Conservation (phyloP, 2,888 invertebrate genomes). For the Caenorhabditis wallacei region DNA sequence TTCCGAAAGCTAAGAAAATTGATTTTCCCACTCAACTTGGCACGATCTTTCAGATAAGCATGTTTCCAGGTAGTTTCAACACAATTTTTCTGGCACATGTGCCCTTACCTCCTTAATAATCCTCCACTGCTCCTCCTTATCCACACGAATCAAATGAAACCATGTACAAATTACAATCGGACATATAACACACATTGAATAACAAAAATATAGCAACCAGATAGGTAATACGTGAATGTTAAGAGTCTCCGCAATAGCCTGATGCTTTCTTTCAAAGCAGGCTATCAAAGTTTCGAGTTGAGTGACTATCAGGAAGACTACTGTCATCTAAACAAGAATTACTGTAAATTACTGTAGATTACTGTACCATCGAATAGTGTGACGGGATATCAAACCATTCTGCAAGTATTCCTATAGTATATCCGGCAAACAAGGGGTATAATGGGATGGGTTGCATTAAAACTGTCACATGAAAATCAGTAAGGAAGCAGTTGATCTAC, state of each 20-base stretch:
- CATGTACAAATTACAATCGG: background rate
- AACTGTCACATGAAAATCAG: conserved; percentile 12
- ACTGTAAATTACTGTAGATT: no score
- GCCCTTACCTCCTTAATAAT: background rate
- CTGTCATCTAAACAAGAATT: background rate
- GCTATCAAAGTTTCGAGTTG: conserved; percentile 1
- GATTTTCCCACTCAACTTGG: no score
- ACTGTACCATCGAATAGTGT: background rate
- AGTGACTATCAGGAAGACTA: background rate
- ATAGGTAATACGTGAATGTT: background rate
- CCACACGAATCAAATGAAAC: background rate
- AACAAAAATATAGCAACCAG: background rate
- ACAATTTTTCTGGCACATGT: background rate
- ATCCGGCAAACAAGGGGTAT: background rate
- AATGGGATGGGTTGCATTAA: conserved; percentile 16
- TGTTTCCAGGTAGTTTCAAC: no score
- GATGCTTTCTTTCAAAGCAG: conserved; percentile 20
- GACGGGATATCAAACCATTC: background rate
- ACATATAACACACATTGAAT: background rate
- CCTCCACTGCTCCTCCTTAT: background rate
- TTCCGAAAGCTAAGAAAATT: no score
- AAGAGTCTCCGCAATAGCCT: background rate
- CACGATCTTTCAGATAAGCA: no score
- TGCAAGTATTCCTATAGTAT: background rate
- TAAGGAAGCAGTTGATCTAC: background rate